Base-by-base conservation (phyloP, 2,888 invertebrate species). In the Scaeva pyrastri region DNA sequence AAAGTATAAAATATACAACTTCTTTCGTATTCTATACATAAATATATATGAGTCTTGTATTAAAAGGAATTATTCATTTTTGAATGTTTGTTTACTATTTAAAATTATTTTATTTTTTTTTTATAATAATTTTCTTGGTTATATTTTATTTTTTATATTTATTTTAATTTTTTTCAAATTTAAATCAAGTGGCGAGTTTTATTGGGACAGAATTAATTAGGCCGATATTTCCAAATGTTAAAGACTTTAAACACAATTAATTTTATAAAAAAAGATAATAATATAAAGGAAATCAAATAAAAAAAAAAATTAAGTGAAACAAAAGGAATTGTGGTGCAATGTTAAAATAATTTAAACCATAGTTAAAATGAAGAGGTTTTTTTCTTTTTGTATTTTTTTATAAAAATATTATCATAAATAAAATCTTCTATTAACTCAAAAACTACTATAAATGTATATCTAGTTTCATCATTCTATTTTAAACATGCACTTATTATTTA, bases 91-190 rank as follows among this genome's bases (percentile, higher is more conserved):
- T 19, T 43, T 60, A 72, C 26, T 21, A 11, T 52, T 45, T 36
- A 50, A 21, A 14, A 43, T 26, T 56, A 41, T 45, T 70, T 85
- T 23, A 58, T 71, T 66, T 58, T n/a, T n/a, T n/a, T n/a, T 14
- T 64, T 43, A 21, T 8, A 14, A 36, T 58, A 39, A 16, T 64
- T 92, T 90, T 91, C 91, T 90, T 91, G 90, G 90, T 89, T 89
- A n/a, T 39, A 21, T 52, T 36, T 70, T 23, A 36, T 31, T 21
- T n/a, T 2, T 52, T 48, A 6, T 21, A 26, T 52, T 23, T 8
- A n/a, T 52, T 52, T 70, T n/a, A 41, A 36, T 26, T 6, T 31
- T 31, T 31, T 7, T 31, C 31, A 31, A 21, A 16, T 19, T 58
- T 58, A 2, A 26, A 11, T 31, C 1, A 16, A 56, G 11, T 21